Evolutionary conservation across 2,888 invertebrate genomes (phyloP).

Genomic region (Caenorhabditis wallacei): DNA sequence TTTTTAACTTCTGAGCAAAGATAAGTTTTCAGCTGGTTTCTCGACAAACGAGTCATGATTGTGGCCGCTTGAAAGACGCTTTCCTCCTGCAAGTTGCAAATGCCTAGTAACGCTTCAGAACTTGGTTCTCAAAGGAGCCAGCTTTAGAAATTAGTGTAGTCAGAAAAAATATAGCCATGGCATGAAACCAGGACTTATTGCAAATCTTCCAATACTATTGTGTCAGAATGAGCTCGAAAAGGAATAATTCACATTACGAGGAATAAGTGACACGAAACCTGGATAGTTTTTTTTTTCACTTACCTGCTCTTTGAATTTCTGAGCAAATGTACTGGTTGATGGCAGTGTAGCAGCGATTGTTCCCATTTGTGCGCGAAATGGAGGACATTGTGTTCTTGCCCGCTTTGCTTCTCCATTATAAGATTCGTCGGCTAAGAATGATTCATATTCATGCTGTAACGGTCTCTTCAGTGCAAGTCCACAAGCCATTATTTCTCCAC

Average conservation of each 20-base stretch:
- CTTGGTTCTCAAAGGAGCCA: too few species aligned
- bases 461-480: conserved; percentile 83
- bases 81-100: conserved; percentile 50
- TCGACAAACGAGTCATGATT: conserved; percentile 58
- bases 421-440: conserved; percentile 78
- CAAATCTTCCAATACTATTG: conserved; percentile 3
- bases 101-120: too few species aligned
- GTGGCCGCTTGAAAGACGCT: conserved; percentile 51
- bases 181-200: too few species aligned
- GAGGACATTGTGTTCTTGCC: conserved; percentile 81
- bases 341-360: conserved; percentile 78
- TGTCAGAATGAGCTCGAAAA: conserved; percentile 54
- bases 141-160: too few species aligned
- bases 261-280: conserved; percentile 41
- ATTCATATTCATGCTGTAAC: conserved; percentile 81
- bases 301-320: conserved; percentile 65
- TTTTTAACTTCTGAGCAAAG: conserved; percentile 78
- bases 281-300: background rate
- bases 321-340: conserved; percentile 71
- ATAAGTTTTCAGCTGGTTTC: conserved; percentile 79
- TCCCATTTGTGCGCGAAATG: conserved; percentile 82
- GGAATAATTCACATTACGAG: conserved; percentile 8
- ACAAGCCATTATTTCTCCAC: conserved; percentile 80
- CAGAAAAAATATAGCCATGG: too few species aligned
- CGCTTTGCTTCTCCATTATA: conserved; percentile 78